phyloP scores from a whole-genome alignment of 35 echinoderm and acorn worm genomes.

The Apostichopus parvimensis region DNA sequence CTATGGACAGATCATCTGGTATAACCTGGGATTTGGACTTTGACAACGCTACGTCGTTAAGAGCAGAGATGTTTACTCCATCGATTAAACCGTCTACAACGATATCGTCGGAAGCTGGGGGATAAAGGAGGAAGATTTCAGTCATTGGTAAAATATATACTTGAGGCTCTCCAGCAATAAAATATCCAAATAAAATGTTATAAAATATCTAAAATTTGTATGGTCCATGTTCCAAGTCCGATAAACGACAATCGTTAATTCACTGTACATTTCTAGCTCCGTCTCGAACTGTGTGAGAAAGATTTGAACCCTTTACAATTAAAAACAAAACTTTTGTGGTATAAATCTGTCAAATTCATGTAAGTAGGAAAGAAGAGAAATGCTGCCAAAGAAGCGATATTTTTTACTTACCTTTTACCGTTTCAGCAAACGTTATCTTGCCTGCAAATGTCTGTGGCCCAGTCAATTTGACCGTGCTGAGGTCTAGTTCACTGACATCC shows the following conservation, averaged over 20 bases:
- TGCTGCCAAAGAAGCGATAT: no score
- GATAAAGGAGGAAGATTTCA: not conserved
- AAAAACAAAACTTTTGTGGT: no score
- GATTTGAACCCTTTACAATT: no score
- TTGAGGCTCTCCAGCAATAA: no score
- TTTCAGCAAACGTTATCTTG: constrained; percentile 38
- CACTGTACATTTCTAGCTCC: no score
- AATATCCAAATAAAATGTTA: no score
- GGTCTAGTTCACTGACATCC: constrained; percentile 56
- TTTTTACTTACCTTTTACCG: constrained; percentile 17
- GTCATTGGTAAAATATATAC: not conserved
- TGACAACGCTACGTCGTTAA: constrained; percentile 21
- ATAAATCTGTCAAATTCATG: no score
- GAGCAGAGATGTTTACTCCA: constrained; percentile 47
- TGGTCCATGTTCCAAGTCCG: no score
- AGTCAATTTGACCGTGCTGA: not conserved
- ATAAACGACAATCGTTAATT: no score
- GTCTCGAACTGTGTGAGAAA: no score
- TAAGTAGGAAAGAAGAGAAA: no score
- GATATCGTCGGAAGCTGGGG: not conserved
- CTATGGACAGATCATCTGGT: not conserved
- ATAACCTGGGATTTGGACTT: constrained; percentile 17
- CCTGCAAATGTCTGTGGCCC: constrained; percentile 50
- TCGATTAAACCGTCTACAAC: constrained; percentile 23
- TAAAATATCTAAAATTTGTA: no score